Evolutionary conservation across 2,888 invertebrate genomes (phyloP), one percentile per base, ranked within the genome.

Genomic region (Eupeodes latifasciatus): DNA sequence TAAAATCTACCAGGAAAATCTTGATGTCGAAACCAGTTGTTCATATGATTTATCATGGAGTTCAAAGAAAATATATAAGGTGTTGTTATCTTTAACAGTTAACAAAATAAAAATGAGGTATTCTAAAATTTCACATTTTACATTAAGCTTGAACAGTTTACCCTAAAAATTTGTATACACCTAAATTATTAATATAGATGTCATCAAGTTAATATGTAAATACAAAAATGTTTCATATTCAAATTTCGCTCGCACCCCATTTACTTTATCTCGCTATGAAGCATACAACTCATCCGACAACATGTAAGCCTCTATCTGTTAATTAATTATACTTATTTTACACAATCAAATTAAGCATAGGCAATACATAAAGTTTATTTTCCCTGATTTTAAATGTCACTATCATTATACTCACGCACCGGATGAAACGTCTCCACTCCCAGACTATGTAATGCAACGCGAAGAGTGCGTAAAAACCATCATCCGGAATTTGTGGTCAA

Each of bases 401-500:
- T 84, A 80, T 87, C 87, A 84, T 79, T 36, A 64, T 80, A 55
- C 87, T 66, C 80, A 80, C 87, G 80, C 84, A 87, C 87, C 87
- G 84, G 87, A 87, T 87, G 87, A 61, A 79, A 14, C 71, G 61
- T 44, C 71, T 34, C 80, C 59, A 51, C 84, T 12, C 66, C 62
- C 49, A n/a, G 12, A n/a, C 69, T 16, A 19, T 49, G 6, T n/a
- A n/a, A 59, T 16, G 66, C 61, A 72, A 74, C 74, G 16, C 77
- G 85, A 79, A 84, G 84, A 87, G 84, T 87, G 87, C 84, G 86
- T 86, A 86, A 86, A 86, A 86, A 86, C 86, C 86, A 61, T 86
- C 83, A 86, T 86, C 86, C 86, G 87, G 87, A 80, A 87, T 87
- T 84, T 87, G 87, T 64, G 87, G 87, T 84, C 66, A 76, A 80